A percentile compares a stretch with the other conserved stretches of the same genome.
Evolutionary conservation across 2,888 invertebrate genomes (phyloP).

Genomic region (Therioaphis trifolii): DNA sequence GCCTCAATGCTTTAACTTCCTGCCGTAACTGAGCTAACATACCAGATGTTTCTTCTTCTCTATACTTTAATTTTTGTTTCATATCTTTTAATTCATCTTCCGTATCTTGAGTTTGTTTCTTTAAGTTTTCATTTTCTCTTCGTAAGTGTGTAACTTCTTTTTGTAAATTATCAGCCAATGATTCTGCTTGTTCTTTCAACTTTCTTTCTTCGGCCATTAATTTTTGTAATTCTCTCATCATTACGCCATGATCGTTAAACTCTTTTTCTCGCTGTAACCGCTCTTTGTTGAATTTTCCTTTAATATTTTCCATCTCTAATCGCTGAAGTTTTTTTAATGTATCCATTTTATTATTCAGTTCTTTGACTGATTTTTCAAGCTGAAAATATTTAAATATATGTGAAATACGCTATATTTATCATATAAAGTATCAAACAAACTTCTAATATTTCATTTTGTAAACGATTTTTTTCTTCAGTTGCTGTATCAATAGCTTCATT

Average conservation of each 20-base stretch:
- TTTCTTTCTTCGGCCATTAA: constrained; percentile 80
- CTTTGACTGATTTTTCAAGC: constrained; percentile 74
- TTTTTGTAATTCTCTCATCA: constrained; percentile 84
- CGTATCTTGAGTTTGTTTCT: constrained; percentile 69
- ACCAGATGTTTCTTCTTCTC: constrained; percentile 68
- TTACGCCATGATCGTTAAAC: constrained; percentile 80
- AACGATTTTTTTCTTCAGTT: constrained; percentile 8
- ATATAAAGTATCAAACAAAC: constrained; percentile 22
- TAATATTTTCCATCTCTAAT: constrained; percentile 76
- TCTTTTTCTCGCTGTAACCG: constrained; percentile 86
- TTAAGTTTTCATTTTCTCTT: constrained; percentile 71
- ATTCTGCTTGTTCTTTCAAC: constrained; percentile 80
- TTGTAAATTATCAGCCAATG: constrained; percentile 72
- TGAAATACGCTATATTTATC: background rate
- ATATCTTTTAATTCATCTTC: constrained; percentile 69
- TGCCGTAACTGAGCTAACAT: constrained; percentile 77
- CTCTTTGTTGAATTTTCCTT: constrained; percentile 80
- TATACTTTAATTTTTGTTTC: constrained; percentile 64
- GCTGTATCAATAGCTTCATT: constrained; percentile 52
- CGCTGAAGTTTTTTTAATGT: constrained; percentile 73
- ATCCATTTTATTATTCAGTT: constrained; percentile 74
- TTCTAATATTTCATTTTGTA: constrained; percentile 39
- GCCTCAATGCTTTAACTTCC: constrained; percentile 80
- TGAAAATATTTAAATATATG: constrained; percentile 68
- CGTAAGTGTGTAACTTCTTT: constrained; percentile 72